Percentiles rank a stretch among this genome's conserved stretches.
Evolutionary conservation across 1,140 invertebrate species (phyloP).

Genomic region (Pogonus chalceus): DNA sequence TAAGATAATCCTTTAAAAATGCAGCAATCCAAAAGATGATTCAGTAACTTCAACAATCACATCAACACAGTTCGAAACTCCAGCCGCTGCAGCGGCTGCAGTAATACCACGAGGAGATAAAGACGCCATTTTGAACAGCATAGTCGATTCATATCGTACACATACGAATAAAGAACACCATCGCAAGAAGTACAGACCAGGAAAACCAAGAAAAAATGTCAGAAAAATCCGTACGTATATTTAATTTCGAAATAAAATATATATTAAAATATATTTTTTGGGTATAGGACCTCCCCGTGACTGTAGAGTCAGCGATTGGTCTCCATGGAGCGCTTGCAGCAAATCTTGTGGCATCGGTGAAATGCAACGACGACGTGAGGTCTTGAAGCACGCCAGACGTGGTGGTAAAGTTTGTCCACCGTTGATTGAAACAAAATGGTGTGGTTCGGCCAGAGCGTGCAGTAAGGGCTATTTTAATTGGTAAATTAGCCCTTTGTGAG

Average conservation of each 20-base stretch:
- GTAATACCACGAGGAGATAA: conserved; percentile 56
- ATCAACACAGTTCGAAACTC: conserved; percentile 12
- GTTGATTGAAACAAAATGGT: conserved; percentile 75
- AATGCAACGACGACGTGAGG: conserved; percentile 62
- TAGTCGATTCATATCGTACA: conserved; percentile 52
- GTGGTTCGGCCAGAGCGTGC: conserved; percentile 63
- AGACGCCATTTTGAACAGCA: conserved; percentile 60
- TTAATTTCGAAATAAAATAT: neutral
- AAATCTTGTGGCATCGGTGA: conserved; percentile 81
- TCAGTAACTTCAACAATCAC: too few relatives aligned
- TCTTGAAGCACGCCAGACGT: conserved; percentile 61
- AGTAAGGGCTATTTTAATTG: conserved; percentile 45
- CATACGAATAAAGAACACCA: conserved; percentile 36
- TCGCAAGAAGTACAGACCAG: conserved; percentile 35
- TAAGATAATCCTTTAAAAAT: neutral
- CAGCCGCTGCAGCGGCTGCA: conserved; percentile 33
- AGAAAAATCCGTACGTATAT: conserved; percentile 31
- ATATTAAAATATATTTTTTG: neutral
- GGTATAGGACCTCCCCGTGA: conserved; percentile 49
- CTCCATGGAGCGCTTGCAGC: conserved; percentile 73
- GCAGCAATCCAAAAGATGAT: conserved; percentile 25
- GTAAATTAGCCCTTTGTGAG: conserved; percentile 22
- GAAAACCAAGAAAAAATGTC: conserved; percentile 26
- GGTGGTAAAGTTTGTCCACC: conserved; percentile 71
- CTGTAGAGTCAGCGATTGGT: conserved; percentile 80